These are phyloP conservation scores for Agonopterix subpropinquella DNA, from an alignment of 2,888 invertebrate genomes.

Conservation along the genomic window DNA sequence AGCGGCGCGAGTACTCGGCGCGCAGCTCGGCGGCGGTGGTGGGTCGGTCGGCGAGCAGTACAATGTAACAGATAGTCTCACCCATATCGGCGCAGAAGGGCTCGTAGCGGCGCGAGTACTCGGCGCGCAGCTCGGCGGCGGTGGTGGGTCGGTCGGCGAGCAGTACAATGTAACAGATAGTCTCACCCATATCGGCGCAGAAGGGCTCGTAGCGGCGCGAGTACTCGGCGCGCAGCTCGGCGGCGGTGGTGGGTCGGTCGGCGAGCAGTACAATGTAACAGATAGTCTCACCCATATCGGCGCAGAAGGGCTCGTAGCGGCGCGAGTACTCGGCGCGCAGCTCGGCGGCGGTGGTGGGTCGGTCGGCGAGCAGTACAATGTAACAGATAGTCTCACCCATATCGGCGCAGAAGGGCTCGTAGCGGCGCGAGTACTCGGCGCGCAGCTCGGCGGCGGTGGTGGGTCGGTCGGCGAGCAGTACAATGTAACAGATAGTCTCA, in stretches of 20 bases:
- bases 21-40: slow-evolving; percentile 33
- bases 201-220: slow-evolving; percentile 48
- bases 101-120: slow-evolving; percentile 50
- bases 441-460: slow-evolving; percentile 33
- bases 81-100: slow-evolving; percentile 44
- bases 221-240: slow-evolving; percentile 44
- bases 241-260: slow-evolving; percentile 28
- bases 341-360: slow-evolving; percentile 29
- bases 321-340: slow-evolving; percentile 43
- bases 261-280: too few relatives aligned
- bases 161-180: too few relatives aligned
- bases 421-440: slow-evolving; percentile 43
- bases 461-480: slow-evolving; percentile 41
- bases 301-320: slow-evolving; percentile 47
- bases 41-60: slow-evolving; percentile 41
- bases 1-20: slow-evolving; percentile 43
- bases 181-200: too few relatives aligned
- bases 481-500: too few relatives aligned
- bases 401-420: slow-evolving; percentile 48
- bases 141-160: slow-evolving; percentile 37
- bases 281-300: too few relatives aligned
- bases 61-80: too few relatives aligned
- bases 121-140: slow-evolving; percentile 33
- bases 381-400: too few relatives aligned
- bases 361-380: slow-evolving; percentile 45